Evolutionary conservation across 2,113 vertebrate genomes (phyloP).

Genomic region (Cygnus atratus): DNA sequence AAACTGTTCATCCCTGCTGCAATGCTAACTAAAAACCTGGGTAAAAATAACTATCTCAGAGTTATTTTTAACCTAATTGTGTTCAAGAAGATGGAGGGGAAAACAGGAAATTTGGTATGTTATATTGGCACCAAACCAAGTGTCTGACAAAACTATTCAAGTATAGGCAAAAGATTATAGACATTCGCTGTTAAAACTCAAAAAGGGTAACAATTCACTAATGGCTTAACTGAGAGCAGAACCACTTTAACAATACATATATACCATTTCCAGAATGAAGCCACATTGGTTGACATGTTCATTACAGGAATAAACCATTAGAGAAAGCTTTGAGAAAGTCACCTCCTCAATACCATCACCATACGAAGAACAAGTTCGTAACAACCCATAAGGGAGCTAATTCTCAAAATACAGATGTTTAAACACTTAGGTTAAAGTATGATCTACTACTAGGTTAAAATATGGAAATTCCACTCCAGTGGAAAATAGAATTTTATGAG

Average conservation of each 20-base stretch:
- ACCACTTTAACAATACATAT: background rate
- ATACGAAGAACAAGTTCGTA: too few species aligned
- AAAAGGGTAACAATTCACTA: background rate
- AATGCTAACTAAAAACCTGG: background rate
- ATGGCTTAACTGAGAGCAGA: background rate
- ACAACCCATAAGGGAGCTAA: too few species aligned
- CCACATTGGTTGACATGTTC: background rate
- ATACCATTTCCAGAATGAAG: background rate
- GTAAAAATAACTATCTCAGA: slow-evolving; percentile 16
- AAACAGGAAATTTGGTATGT: background rate
- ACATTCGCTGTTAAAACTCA: background rate
- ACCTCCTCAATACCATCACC: too few species aligned
- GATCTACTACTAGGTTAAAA: too few species aligned
- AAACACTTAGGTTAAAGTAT: too few species aligned
- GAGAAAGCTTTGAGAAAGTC: background rate
- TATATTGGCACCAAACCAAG: background rate
- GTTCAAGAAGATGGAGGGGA: background rate
- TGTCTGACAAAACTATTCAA: background rate
- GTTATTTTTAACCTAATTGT: slow-evolving; percentile 38
- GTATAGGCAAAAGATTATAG: background rate
- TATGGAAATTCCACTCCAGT: too few species aligned
- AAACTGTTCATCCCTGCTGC: background rate
- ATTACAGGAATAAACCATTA: background rate
- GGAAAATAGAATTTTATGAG: too few species aligned
- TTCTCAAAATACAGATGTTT: too few species aligned